Conservation (phyloP, 2,888 invertebrate genomes). For the Nemurella pictetii region DNA sequence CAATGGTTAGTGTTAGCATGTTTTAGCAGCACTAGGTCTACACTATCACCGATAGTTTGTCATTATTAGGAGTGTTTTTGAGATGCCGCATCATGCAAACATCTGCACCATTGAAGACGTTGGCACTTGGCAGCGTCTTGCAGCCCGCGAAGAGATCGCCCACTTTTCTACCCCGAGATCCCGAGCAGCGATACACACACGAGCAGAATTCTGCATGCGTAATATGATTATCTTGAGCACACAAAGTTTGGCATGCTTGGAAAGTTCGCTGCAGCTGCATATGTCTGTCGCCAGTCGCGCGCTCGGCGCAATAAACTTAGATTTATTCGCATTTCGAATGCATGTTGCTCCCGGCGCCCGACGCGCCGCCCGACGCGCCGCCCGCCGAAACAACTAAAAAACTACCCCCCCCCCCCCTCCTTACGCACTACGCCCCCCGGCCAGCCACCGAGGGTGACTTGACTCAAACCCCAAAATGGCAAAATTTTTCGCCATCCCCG, state of each 20-base stretch:
- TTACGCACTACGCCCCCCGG: neutral
- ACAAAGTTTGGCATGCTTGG: conserved; percentile 10
- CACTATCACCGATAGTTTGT: too few relatives aligned
- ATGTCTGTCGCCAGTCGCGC: neutral
- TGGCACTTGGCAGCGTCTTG: too few relatives aligned
- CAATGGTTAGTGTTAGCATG: too few relatives aligned
- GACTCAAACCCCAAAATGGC: conserved; percentile 14
- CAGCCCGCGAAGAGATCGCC: too few relatives aligned
- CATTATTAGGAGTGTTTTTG: too few relatives aligned
- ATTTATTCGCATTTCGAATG: conserved; percentile 20
- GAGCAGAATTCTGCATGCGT: neutral
- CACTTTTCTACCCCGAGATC: neutral
- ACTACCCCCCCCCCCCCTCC: too few relatives aligned
- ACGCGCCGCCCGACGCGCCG: too few relatives aligned
- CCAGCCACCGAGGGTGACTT: neutral
- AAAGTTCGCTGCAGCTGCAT: neutral
- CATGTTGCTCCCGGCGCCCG: neutral
- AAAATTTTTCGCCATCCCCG: conserved; percentile 6
- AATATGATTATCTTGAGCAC: neutral
- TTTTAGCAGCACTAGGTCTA: too few relatives aligned
- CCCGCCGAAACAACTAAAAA: too few relatives aligned
- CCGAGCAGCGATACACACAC: neutral
- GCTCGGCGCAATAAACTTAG: neutral
- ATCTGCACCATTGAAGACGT: too few relatives aligned
- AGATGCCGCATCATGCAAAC: too few relatives aligned